Base-by-base conservation (phyloP, 2,797 vertebrate genomes). In the Carcharodon carcharias region DNA sequence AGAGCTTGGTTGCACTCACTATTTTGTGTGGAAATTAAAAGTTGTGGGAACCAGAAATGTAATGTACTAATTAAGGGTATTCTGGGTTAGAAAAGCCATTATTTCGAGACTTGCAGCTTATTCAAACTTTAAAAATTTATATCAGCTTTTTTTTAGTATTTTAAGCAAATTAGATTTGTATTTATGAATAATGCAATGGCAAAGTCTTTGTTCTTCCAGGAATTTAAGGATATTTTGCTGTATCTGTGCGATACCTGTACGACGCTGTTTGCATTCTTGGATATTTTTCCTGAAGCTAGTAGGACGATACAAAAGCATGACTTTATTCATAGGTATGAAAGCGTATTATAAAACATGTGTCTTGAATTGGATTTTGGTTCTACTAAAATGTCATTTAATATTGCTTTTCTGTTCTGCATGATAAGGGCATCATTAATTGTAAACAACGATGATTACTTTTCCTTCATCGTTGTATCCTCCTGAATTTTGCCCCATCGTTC, bases 181-280 rank as follows among this genome's bases (percentile, higher is more conserved):
- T 14, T 26, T 65, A 45, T 67, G 63, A 40, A 67, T 67, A 93
- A 61, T 91, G 28, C 58, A 16, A 11, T 91, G 88, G 35, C 26
- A 93, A 93, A 67, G 8, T 93, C 40, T 95, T 91, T 61, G 50
- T 58, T 8, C 14, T 96, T 31, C 0, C 28, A 99, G 99, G 99
- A 99, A 58, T 97, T 99, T 96, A 98, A 97, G 96, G 99, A 99
- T 96, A 96, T 99, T 28, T 96, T 99, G 94, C 97, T 98, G 96
- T 99, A 99, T 97, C 97, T 99, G 96, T 99, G 99, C 93, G 99
- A 99, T 97, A 98, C 98, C 2, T 98, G 98, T 97, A 98, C 98
- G 28, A 99, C 99, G 0, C 98, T 99, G 94, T 99, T 99, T 97
- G 98, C 99, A 16, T 99, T 99, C 96, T 97, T 99, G 96, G 99